Evolutionary conservation across 53 echinoderm and acorn worm species (phyloP), one percentile per base, ranked within the genome.

Genomic region (Henricia sp.): DNA sequence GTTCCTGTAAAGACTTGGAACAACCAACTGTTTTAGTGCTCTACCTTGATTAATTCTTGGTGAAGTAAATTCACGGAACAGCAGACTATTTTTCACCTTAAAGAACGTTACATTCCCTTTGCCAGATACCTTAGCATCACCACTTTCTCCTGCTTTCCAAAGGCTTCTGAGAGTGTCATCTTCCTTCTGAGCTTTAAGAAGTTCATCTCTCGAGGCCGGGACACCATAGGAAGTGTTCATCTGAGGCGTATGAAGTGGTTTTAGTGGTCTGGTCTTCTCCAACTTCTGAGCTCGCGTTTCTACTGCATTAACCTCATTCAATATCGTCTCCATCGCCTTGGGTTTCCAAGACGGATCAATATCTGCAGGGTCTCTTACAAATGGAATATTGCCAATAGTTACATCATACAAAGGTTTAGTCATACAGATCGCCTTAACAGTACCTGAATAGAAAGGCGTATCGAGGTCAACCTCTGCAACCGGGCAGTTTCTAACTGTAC

Each of bases 1-100:
- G 14, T 78, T 10, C 37, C 77, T 65, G 19, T 35, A 87, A 9
- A 17, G 28, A 9, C n/a, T 53, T 11, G 72, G 71, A 25, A 71
- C 71, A 12, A 71, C 57, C 38, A 84, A 21, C 72, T 71, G 85
- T 50, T 28, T 57, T 23, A 72, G 57, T 3, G 58, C 20, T 14
- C 41, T 34, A n/a, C 72, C 71, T 20, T 71, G 21, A 12, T 53
- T 37, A 3, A 71, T 50, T 30, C 28, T 37, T 10, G 86, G 74
- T n/a, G 86, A 62, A 46, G 46, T 53, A 62, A 40, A 76, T 28
- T 86, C 75, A 21, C 74, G 32, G 32, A 27, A 86, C 11, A 86
- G 35, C 62, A 86, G 32, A 3, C 76, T 65, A 28, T 86, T 85
- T 25, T 52, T 84, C 11, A 75, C 54, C 11, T 13, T 54, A 21